A percentile compares a stretch with the other conserved stretches of the same genome.
phyloP scores from a whole-genome alignment of 2,113 vertebrate species.

The Lutjanus erythropterus region DNA sequence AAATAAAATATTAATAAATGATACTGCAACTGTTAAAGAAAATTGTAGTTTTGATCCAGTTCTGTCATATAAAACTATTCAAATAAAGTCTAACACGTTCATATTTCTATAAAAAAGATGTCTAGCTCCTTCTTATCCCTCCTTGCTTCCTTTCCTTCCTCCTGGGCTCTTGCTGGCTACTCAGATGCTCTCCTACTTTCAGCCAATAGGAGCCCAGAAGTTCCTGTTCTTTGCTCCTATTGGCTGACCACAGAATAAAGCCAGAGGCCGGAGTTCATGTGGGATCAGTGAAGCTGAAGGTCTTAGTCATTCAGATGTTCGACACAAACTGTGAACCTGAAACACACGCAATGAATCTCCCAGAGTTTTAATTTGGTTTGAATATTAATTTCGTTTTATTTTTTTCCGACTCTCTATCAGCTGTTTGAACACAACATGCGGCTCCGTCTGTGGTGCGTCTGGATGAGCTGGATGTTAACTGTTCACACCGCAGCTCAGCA shows the following conservation, averaged over 20 bases:
- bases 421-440: slow-evolving; percentile 6
- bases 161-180: slow-evolving; percentile 30
- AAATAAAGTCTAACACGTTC: no score
- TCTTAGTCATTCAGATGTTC: background rate
- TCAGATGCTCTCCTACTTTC: background rate
- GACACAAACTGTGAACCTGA: background rate
- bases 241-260: slow-evolving; percentile 24
- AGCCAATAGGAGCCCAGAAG: slow-evolving; percentile 27
- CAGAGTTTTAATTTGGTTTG: background rate
- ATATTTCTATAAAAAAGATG: no score
- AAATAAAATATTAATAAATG: no score
- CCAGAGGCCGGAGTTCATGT: fast-evolving
- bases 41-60: no score
- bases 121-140: background rate
- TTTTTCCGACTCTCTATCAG: background rate
- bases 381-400: no score
- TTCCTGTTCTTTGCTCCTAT: slow-evolving; percentile 22
- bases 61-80: no score
- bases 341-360: background rate
- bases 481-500: slow-evolving; percentile 30
- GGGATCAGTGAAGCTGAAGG: background rate
- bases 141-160: background rate
- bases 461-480: slow-evolving; percentile 25
- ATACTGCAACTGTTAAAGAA: no score
- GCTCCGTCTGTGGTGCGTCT: slow-evolving; percentile 21